phyloP scores from a whole-genome alignment of 1,140 invertebrate species.

The Drosophila gunungcola region DNA sequence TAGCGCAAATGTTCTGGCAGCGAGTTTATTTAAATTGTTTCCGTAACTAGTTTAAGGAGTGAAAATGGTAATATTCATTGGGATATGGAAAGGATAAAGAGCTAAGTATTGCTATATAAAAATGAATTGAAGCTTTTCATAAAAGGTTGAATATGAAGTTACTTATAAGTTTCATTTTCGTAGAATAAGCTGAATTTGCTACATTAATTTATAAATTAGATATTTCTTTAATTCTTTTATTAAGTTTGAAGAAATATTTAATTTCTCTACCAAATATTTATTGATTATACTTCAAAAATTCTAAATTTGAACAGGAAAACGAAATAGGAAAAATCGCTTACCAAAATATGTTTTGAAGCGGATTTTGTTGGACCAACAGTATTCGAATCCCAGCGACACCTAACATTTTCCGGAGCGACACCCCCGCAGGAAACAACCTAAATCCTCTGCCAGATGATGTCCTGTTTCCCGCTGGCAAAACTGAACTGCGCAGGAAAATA shows the following conservation, averaged over 20 bases:
- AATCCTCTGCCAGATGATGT: conserved; percentile 39
- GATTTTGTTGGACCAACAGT: conserved; percentile 35
- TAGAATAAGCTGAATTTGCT: no score
- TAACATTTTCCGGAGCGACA: conserved; percentile 11
- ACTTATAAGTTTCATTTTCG: no score
- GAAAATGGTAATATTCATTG: conserved; percentile 7
- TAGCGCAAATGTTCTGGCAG: conserved; percentile 52
- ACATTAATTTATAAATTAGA: no score
- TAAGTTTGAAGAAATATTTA: no score
- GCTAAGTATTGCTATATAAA: not conserved
- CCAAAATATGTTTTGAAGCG: conserved; percentile 1
- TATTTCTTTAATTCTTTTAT: no score
- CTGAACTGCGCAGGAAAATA: not conserved
- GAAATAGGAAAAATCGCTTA: conserved; percentile 8
- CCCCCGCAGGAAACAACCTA: conserved; percentile 17
- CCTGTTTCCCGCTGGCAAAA: conserved; percentile 9
- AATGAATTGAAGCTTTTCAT: not conserved
- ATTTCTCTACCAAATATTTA: not conserved
- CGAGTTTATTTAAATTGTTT: conserved; percentile 52
- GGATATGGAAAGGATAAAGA: not conserved
- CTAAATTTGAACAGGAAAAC: not conserved
- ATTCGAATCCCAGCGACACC: conserved; percentile 46
- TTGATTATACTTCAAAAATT: not conserved
- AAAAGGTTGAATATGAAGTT: not conserved
- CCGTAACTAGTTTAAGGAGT: conserved; percentile 12